Percentiles rank a stretch among this genome's conserved stretches.
Conservation (phyloP, 2,888 invertebrate genomes). For the Brenthis ino region DNA sequence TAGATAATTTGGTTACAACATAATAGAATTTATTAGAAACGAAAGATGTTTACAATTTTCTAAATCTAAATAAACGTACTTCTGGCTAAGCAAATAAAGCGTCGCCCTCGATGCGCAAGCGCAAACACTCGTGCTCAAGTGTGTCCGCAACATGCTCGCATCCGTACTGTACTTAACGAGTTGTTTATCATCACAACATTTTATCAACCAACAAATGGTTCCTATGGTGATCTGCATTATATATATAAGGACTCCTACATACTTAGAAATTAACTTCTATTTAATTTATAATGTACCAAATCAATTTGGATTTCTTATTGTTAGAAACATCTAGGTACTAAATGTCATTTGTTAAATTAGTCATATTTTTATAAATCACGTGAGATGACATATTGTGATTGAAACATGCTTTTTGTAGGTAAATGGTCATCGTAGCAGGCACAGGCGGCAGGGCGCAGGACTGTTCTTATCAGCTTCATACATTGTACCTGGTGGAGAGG, state of each 20-base stretch:
- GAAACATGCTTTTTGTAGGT: constrained; percentile 47
- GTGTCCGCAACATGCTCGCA: constrained; percentile 39
- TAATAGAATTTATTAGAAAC: background rate
- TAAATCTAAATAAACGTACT: constrained; percentile 9
- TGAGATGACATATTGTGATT: background rate
- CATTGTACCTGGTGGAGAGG: constrained; percentile 87
- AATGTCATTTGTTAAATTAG: too few relatives aligned
- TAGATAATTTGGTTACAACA: too few relatives aligned
- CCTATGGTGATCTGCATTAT: constrained; percentile 50
- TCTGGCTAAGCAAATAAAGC: constrained; percentile 29
- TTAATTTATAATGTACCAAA: background rate
- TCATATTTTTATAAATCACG: too few relatives aligned
- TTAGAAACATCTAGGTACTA: too few relatives aligned
- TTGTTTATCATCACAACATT: constrained; percentile 72
- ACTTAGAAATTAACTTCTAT: background rate
- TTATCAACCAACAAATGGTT: constrained; percentile 46
- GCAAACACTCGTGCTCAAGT: constrained; percentile 39
- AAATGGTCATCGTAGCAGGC: constrained; percentile 85
- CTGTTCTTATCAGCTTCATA: constrained; percentile 87
- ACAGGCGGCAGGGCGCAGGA: constrained; percentile 90
- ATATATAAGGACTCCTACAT: constrained; percentile 24
- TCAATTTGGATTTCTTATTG: too few relatives aligned
- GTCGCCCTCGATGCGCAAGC: constrained; percentile 32
- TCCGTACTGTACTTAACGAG: constrained; percentile 46
- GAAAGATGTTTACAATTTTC: constrained; percentile 4